phyloP scores from a whole-genome alignment of 2,797 vertebrate genomes.

The Lophius americanus region DNA sequence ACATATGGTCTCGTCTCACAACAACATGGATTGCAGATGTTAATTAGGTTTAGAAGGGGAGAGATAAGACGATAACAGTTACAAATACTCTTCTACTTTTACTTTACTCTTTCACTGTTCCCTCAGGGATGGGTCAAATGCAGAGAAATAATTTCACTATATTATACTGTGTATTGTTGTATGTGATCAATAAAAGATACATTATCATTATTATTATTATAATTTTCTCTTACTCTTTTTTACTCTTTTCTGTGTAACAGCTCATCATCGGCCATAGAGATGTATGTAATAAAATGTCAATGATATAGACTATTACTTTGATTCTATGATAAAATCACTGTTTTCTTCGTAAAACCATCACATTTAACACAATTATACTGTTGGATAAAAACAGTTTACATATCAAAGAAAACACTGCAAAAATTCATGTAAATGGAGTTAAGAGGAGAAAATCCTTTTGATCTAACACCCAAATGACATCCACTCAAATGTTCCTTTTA shows the following conservation, averaged over 20 bases:
- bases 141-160: too few relatives aligned
- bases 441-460: slow-evolving; percentile 10
- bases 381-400: slow-evolving; percentile 25
- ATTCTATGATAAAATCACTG: slow-evolving; percentile 5
- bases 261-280: neutral
- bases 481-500: slow-evolving; percentile 21
- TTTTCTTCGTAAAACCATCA: slow-evolving; percentile 34
- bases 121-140: too few relatives aligned
- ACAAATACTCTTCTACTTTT: slow-evolving; percentile 11
- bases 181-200: too few relatives aligned
- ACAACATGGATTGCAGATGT: slow-evolving; percentile 42
- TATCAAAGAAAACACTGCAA: slow-evolving; percentile 33
- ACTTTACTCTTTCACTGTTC: too few relatives aligned
- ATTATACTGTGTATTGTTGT: too few relatives aligned
- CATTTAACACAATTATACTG: slow-evolving; percentile 29
- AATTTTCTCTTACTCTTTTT: neutral
- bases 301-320: slow-evolving; percentile 1
- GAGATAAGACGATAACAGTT: neutral
- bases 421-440: slow-evolving; percentile 16
- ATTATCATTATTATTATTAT: neutral
- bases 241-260: slow-evolving; percentile 9
- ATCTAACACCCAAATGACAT: slow-evolving; percentile 6
- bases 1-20: slow-evolving; percentile 50
- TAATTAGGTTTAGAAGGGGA: neutral
- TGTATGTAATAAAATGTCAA: slow-evolving; percentile 1